Percentiles rank a stretch among this genome's conserved stretches.
These are phyloP conservation scores for Eupithecia inturbata DNA, from an alignment of 2,888 invertebrate species.

Conservation along the genomic window DNA sequence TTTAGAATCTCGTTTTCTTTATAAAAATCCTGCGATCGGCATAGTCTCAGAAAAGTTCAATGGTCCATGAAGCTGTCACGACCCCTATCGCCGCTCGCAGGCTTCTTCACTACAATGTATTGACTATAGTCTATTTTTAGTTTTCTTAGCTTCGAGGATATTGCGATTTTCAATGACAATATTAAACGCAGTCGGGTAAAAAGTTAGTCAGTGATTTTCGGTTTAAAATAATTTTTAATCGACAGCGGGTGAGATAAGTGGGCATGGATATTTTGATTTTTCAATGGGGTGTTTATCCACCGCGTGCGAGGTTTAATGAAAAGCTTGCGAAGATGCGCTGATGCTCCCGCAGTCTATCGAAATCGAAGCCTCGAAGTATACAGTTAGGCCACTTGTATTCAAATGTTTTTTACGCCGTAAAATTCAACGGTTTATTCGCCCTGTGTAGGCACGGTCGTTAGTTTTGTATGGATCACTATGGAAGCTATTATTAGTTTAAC, in stretches of 20 bases:
- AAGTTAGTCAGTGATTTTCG: not conserved
- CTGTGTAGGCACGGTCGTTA: too few species aligned
- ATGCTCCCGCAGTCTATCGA: too few species aligned
- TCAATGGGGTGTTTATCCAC: too few species aligned
- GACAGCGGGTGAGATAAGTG: not conserved
- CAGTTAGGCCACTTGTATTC: too few species aligned
- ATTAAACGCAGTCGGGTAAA: not conserved
- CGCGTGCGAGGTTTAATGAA: too few species aligned
- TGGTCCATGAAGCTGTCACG: slow-evolving; percentile 27
- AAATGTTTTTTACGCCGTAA: too few species aligned
- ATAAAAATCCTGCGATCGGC: not conserved
- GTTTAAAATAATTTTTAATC: not conserved
- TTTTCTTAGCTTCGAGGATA: not conserved
- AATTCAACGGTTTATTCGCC: too few species aligned
- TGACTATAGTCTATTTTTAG: not conserved
- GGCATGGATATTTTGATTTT: not conserved
- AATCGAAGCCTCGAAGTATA: too few species aligned
- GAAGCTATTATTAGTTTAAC: too few species aligned
- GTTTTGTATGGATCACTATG: too few species aligned
- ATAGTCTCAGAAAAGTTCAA: slow-evolving; percentile 14
- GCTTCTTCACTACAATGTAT: slow-evolving; percentile 10
- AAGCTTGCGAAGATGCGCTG: too few species aligned
- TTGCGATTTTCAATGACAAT: slow-evolving; percentile 2
- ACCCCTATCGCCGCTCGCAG: slow-evolving; percentile 27
- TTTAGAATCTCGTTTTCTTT: not conserved